A percentile compares a stretch with the other conserved stretches of the same genome.
Conservation (phyloP, 2,888 invertebrate genomes). For the Clostera curtula region DNA sequence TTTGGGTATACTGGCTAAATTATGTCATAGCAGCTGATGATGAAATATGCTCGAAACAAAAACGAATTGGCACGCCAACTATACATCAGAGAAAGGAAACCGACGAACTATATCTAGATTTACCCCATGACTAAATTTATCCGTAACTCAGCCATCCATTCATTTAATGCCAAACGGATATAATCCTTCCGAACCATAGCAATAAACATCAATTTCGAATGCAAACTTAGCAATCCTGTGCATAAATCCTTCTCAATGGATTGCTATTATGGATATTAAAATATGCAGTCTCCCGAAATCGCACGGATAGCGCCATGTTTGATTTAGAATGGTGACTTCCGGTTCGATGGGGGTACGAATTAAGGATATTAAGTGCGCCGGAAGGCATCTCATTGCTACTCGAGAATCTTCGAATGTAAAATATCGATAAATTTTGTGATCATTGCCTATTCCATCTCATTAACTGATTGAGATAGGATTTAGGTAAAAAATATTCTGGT, state of each 20-base stretch:
- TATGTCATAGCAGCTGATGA: no score
- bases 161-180: no score
- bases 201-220: slow-evolving; percentile 14
- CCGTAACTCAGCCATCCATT: no score
- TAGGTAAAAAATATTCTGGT: no score
- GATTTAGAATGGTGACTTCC: slow-evolving; percentile 70
- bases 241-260: slow-evolving; percentile 33
- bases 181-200: no score
- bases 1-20: no score
- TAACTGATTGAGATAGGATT: slow-evolving; percentile 14
- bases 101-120: no score
- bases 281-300: slow-evolving; percentile 49
- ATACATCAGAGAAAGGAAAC: no score
- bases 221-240: slow-evolving; percentile 13
- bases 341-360: slow-evolving; percentile 47
- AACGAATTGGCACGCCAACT: no score
- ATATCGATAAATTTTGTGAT: slow-evolving; percentile 48
- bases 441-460: slow-evolving; percentile 27
- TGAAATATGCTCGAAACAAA: no score
- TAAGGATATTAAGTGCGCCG: slow-evolving; percentile 48
- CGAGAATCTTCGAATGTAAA: no score
- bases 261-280: slow-evolving; percentile 51
- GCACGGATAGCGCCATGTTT: slow-evolving; percentile 53
- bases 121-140: no score
- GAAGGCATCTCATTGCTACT: slow-evolving; percentile 43